These are phyloP conservation scores for Poecile atricapillus DNA, from an alignment of 2,113 vertebrate species.

Conservation along the genomic window DNA sequence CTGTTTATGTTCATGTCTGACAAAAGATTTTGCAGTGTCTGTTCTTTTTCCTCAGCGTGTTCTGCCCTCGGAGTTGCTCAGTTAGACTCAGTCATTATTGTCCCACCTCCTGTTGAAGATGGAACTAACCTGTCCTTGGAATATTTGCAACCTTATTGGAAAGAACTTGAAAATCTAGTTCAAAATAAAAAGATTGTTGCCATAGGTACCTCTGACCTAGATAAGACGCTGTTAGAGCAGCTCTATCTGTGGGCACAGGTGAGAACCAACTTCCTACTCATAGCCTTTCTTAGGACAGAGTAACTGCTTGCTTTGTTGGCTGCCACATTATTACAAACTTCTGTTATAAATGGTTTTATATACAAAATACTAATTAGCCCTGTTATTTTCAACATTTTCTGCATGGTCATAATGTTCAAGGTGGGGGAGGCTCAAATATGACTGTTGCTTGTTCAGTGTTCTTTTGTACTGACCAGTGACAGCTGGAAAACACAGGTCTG, in stretches of 20 bases:
- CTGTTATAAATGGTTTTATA: background rate
- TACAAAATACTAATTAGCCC: background rate
- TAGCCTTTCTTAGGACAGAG: background rate
- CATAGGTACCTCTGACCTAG: slow-evolving; percentile 95
- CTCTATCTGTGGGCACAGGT: slow-evolving; percentile 97
- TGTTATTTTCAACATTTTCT: background rate
- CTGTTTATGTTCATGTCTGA: background rate
- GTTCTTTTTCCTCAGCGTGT: slow-evolving; percentile 75
- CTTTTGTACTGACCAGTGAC: accelerated
- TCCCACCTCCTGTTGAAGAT: slow-evolving; percentile 81
- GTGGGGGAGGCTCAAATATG: background rate
- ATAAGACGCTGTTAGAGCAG: slow-evolving; percentile 91
- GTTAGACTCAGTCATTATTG: slow-evolving; percentile 94
- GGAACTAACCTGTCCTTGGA: slow-evolving; percentile 80
- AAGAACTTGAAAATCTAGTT: slow-evolving; percentile 88
- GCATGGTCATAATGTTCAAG: background rate
- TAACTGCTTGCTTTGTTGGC: background rate
- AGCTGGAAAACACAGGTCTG: background rate
- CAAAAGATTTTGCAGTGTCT: background rate
- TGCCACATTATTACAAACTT: background rate
- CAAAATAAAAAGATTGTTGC: slow-evolving; percentile 84
- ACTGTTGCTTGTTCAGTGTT: background rate
- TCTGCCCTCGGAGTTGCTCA: slow-evolving; percentile 87
- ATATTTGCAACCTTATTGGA: slow-evolving; percentile 92
- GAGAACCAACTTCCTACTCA: background rate